A percentile compares a stretch with the other conserved stretches of the same genome.
These are phyloP conservation scores for Coracias cyanogaster DNA, from an alignment of 2,797 vertebrate species.

Conservation along the genomic window DNA sequence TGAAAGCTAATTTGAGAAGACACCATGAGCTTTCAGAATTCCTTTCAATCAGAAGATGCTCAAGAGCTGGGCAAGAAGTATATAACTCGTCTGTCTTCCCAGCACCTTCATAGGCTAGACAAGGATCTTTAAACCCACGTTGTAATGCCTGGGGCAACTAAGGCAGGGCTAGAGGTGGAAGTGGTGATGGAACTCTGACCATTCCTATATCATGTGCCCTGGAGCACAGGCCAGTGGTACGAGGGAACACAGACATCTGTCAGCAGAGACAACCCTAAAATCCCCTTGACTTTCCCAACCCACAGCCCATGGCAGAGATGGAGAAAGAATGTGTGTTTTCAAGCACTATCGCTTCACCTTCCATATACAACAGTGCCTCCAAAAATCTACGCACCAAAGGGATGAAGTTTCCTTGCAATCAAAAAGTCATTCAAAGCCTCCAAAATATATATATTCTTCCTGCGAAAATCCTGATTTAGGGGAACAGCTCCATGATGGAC, in stretches of 20 bases:
- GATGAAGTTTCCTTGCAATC: background rate
- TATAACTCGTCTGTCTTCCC: background rate
- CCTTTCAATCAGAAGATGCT: background rate
- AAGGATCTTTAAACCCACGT: background rate
- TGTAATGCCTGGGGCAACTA: background rate
- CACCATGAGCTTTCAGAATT: background rate
- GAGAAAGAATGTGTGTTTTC: background rate
- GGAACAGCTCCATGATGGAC: background rate
- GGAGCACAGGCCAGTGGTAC: background rate
- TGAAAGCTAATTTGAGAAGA: background rate
- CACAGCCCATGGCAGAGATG: background rate
- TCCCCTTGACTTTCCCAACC: background rate
- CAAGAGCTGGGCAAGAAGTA: background rate
- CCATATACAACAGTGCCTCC: background rate
- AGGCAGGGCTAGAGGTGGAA: background rate
- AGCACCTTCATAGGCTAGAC: background rate
- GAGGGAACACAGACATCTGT: background rate
- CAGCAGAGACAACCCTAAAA: background rate
- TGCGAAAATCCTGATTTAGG: background rate
- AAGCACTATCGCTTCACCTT: background rate
- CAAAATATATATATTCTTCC: background rate
- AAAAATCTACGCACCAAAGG: background rate
- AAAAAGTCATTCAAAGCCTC: background rate
- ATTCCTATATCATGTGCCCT: background rate
- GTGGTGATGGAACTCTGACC: background rate